Conservation (phyloP, 2,888 invertebrate genomes). For the Ennomos fuscantarius region DNA sequence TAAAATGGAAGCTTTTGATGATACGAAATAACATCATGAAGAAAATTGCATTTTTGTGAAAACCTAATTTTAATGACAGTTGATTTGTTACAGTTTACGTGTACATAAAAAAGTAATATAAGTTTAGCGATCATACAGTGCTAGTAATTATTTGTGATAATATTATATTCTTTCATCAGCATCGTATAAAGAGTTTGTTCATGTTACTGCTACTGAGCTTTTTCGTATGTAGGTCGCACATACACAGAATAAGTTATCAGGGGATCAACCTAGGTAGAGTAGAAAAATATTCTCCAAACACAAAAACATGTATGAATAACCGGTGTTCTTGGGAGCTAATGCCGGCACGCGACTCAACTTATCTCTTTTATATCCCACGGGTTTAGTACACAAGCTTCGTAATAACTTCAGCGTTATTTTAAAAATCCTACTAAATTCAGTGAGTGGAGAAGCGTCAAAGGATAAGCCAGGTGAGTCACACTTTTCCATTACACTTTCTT, state of each 20-base stretch:
- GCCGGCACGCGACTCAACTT: slow-evolving; percentile 21
- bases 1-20: slow-evolving; percentile 29
- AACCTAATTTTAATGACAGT: too few species aligned
- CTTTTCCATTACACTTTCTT: slow-evolving; percentile 23
- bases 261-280: slow-evolving; percentile 18
- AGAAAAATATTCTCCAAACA: slow-evolving; percentile 42
- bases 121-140: too few species aligned
- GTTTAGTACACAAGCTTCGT: slow-evolving; percentile 22
- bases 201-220: slow-evolving; percentile 19
- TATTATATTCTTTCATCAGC: slow-evolving; percentile 3
- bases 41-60: too few species aligned
- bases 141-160: neutral
- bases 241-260: slow-evolving; percentile 21
- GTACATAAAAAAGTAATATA: too few species aligned
- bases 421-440: slow-evolving; percentile 24
- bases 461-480: slow-evolving; percentile 23
- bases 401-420: slow-evolving; percentile 29
- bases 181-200: slow-evolving; percentile 15
- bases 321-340: slow-evolving; percentile 28
- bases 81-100: too few species aligned
- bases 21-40: slow-evolving; percentile 2
- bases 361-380: slow-evolving; percentile 29
- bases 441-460: slow-evolving; percentile 18
- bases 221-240: slow-evolving; percentile 26
- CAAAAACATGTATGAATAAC: slow-evolving; percentile 53